A percentile compares a stretch with the other conserved stretches of the same genome.
Conservation (phyloP, 2,888 invertebrate genomes). For the Sphaerophoria rueppellii region DNA sequence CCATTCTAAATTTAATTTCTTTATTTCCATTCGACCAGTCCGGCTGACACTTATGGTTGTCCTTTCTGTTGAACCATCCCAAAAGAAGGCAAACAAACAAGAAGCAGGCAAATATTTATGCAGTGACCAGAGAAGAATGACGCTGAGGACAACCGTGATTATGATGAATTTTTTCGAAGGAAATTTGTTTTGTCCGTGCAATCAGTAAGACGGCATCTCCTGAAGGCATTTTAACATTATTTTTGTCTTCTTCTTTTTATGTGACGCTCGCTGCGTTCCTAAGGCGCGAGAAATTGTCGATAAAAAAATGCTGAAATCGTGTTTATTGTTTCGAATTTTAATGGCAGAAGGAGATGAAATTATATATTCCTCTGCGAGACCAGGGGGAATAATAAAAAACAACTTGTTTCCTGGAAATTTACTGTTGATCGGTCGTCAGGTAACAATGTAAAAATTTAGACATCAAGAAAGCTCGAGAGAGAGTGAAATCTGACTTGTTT, state of each 20-base stretch:
- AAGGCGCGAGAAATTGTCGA: conserved; percentile 17
- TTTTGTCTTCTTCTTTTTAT: too few relatives aligned
- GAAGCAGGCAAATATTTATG: not conserved
- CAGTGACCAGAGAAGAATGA: conserved; percentile 1
- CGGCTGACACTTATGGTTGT: conserved; percentile 12
- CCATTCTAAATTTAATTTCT: conserved; percentile 62
- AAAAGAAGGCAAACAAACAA: not conserved
- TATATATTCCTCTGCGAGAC: conserved; percentile 3
- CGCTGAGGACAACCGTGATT: conserved; percentile 11
- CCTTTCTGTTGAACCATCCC: not conserved
- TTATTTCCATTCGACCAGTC: conserved; percentile 50
- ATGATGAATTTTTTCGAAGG: conserved; percentile 28
- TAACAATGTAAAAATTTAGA: conserved; percentile 3
- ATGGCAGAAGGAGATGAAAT: conserved; percentile 3
- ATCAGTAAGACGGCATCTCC: conserved; percentile 11
- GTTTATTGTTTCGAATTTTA: conserved; percentile 24
- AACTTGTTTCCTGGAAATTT: conserved; percentile 4
- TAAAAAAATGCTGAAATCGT: conserved; percentile 27
- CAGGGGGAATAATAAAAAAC: conserved; percentile 16
- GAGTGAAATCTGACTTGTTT: too few relatives aligned
- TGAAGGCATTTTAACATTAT: conserved; percentile 6
- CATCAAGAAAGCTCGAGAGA: conserved; percentile 10
- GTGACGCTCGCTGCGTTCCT: not conserved
- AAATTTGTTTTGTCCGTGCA: conserved; percentile 1
- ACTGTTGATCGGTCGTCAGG: not conserved